Evolutionary conservation across 1,140 invertebrate genomes (phyloP), one percentile per base, ranked within the genome.

Genomic region (Drosophila auraria): DNA sequence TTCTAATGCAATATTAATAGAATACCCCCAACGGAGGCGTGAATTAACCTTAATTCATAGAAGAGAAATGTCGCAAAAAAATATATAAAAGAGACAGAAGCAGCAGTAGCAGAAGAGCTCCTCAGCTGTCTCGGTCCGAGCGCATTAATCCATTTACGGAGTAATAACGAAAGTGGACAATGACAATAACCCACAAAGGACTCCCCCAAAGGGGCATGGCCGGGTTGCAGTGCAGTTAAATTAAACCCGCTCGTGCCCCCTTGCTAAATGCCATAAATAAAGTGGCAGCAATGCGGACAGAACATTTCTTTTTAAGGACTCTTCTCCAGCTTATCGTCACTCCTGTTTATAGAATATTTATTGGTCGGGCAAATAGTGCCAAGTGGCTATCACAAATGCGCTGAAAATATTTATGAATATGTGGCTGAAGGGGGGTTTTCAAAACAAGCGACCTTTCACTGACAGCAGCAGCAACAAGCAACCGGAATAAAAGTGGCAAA

Each of bases 321-420:
- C 40, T 20, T 20, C 12, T 36, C 40, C 7, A 23, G 53, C 33
- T 56, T 56, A 56, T 65, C 63, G 63, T 44, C 63, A 62, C 38
- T 63, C 17, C 23, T 45, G 36, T 63, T 25, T 27, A 14, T 36
- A 45, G 58, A 63, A 66, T 63, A 65, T 47, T 66, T 63, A 66
- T 36, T 66, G 58, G 58, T 6, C 5, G 7, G 11, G 57, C 38
- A 59, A 27, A 59, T 27, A 44, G 15, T 38, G 36, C 36, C 2
- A 57, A 57, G 36, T 57, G 56, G 36, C 36, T 44, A 42, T 51
- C 64, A 71, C 54, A 58, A 68, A 57, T 83, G 81, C 77, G 58
- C 71, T 77, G 62, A 78, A 84, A 68, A 60, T 60, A 83, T 77
- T 80, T 72, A 84, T 83, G 82, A 84, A 83, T 81, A 77, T 80